phyloP scores from a whole-genome alignment of 2,888 invertebrate genomes.

The Axea sp. region DNA sequence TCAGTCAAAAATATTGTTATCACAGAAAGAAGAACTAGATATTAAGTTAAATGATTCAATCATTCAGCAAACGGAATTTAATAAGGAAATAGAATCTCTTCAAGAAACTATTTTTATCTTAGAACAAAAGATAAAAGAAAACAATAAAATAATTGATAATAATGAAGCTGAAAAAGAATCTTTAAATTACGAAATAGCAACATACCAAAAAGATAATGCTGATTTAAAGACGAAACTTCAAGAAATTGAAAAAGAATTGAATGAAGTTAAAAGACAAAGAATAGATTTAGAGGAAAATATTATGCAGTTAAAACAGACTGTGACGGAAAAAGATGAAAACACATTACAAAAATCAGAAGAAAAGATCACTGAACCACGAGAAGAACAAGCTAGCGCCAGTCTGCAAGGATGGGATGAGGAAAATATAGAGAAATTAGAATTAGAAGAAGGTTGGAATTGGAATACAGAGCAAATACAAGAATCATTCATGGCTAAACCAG shows the following conservation, averaged over 20 bases:
- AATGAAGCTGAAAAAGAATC: slow-evolving; percentile 23
- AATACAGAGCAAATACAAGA: slow-evolving; percentile 81
- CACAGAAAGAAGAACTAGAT: slow-evolving; percentile 50
- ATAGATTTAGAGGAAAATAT: slow-evolving; percentile 39
- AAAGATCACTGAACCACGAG: slow-evolving; percentile 11
- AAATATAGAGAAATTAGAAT: slow-evolving; percentile 71
- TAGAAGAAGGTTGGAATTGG: slow-evolving; percentile 84
- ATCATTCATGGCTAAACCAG: slow-evolving; percentile 73
- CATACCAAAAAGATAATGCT: slow-evolving; percentile 58
- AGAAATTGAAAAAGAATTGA: slow-evolving; percentile 63
- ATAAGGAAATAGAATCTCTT: slow-evolving; percentile 60
- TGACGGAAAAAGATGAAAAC: slow-evolving; percentile 30
- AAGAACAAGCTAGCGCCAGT: not conserved
- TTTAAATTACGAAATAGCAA: slow-evolving; percentile 55
- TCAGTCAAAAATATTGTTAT: slow-evolving; percentile 38
- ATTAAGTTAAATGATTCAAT: slow-evolving; percentile 33
- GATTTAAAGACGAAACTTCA: slow-evolving; percentile 30
- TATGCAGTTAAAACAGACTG: slow-evolving; percentile 15
- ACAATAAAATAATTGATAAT: slow-evolving; percentile 62
- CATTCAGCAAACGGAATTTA: slow-evolving; percentile 63
- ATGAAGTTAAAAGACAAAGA: slow-evolving; percentile 59
- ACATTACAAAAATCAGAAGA: slow-evolving; percentile 29
- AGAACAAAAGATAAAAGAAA: slow-evolving; percentile 63
- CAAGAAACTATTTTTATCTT: slow-evolving; percentile 63
- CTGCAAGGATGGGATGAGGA: slow-evolving; percentile 78